Percentiles rank a stretch among this genome's conserved stretches.
These are phyloP conservation scores for Neomorphus geoffroyi DNA, from an alignment of 2,797 vertebrate species.

Conservation along the genomic window DNA sequence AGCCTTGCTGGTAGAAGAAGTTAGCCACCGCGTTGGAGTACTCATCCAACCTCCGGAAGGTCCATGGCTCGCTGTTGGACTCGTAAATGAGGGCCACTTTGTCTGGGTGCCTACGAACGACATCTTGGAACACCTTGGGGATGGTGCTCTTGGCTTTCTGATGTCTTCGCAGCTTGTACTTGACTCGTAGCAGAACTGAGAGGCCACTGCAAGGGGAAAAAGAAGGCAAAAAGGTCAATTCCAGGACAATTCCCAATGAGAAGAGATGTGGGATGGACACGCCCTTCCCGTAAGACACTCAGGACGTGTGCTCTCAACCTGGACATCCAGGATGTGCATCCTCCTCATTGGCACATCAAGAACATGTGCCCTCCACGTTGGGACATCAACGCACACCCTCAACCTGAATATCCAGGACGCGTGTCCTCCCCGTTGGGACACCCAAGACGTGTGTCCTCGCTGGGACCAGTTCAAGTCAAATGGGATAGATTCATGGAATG, in stretches of 20 bases:
- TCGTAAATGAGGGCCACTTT: constrained; percentile 85
- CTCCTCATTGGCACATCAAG: no score
- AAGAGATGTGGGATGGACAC: neutral
- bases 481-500: no score
- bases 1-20: constrained; percentile 80
- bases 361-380: no score
- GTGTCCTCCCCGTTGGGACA: no score
- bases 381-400: no score
- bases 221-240: accelerated
- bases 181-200: constrained; percentile 79
- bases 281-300: no score
- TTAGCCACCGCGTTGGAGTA: constrained; percentile 85
- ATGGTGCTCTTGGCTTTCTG: constrained; percentile 74
- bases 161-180: constrained; percentile 72
- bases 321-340: no score
- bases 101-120: constrained; percentile 75
- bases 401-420: no score
- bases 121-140: constrained; percentile 81
- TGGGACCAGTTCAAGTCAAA: no score
- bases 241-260: no score
- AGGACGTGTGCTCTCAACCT: no score
- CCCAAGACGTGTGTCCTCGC: no score
- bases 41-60: constrained; percentile 82
- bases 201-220: constrained; percentile 78
- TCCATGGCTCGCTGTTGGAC: constrained; percentile 82